These are phyloP conservation scores for Trichacis sp. DNA, from an alignment of 2,888 invertebrate genomes.

Conservation along the genomic window DNA sequence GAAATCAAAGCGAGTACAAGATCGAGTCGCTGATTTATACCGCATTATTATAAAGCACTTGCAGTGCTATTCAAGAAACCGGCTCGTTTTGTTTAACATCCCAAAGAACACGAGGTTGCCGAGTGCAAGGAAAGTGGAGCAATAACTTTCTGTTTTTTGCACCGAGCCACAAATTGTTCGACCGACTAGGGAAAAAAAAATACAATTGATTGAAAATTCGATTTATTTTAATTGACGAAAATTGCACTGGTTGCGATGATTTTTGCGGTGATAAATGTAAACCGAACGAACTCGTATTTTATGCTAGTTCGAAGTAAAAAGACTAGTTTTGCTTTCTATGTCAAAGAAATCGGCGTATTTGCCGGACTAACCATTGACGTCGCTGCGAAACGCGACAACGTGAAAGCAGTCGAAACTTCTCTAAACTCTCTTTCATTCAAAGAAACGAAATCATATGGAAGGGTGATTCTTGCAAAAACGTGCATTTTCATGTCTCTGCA, in stretches of 20 bases:
- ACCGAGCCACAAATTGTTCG: not conserved
- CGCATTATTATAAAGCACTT: not conserved
- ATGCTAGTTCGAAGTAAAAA: constrained; percentile 26
- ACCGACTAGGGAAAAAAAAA: not conserved
- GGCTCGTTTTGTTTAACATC: constrained; percentile 21
- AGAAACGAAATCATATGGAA: constrained; percentile 7
- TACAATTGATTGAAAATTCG: not conserved
- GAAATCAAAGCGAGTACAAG: not conserved
- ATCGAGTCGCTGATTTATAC: not conserved
- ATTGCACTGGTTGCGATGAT: too few relatives aligned
- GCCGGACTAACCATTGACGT: constrained; percentile 41
- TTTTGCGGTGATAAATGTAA: constrained; percentile 1
- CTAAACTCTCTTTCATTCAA: constrained; percentile 48
- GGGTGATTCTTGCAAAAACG: too few relatives aligned
- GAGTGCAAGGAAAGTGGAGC: constrained; percentile 35
- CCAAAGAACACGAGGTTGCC: constrained; percentile 23
- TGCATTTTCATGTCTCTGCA: too few relatives aligned
- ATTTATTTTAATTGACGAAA: not conserved
- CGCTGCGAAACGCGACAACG: constrained; percentile 60
- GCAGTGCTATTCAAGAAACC: constrained; percentile 3
- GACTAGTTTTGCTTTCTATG: constrained; percentile 60
- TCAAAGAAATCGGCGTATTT: constrained; percentile 58
- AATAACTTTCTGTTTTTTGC: not conserved
- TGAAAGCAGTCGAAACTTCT: constrained; percentile 65
- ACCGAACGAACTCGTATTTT: constrained; percentile 14